Evolutionary conservation across 2,113 vertebrate species (phyloP), one percentile per base, ranked within the genome.

Genomic region (Myotis yumanensis): DNA sequence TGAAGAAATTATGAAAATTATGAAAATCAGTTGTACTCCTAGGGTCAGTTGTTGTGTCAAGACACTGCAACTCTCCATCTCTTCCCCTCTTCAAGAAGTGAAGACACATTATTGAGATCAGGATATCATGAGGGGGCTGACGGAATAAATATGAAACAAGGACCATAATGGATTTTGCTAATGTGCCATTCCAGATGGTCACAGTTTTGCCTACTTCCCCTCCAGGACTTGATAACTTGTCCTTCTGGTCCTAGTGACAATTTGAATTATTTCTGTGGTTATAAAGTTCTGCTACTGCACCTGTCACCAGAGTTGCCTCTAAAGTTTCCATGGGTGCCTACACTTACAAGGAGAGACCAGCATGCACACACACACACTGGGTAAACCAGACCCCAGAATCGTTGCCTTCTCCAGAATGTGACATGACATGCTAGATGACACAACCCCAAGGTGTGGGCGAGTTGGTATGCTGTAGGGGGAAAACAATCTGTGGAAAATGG

Each of bases 311-410:
- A n/a, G 25, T 37, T 35, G 28, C 17, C 40, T 18, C 66, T n/a
- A 20, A 37, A 64, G 11, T 4, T 23, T 10, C 43, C 22, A 43
- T 14, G 2, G 8, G 2, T 11, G 32, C 72, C 23, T 66, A 4
- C 11, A 32, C n/a, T 40, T 48, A 40, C 23, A 59, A 25, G n/a
- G 4, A 82, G 43, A 23, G 52, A 37, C 4, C 1, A 3, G 18
- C 5, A 4, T 35, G 32, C 23, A 37, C 14, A 5, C 8, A 4
- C 7, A 4, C 5, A 4, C 7, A 35, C 40, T 18, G 14, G 35
- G 2, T 54, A 25, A 48, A 15, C 32, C 25, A 16, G 10, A 25
- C 7, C 30, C 28, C 4, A 4, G 62, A 43, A 62, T 18, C 6
- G 1, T 37, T 64, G 43, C 20, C 72, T 66, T 54, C 83, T 72